Evolutionary conservation across 2,113 vertebrate genomes (phyloP), one percentile per base, ranked within the genome.

Genomic region (Syngnathus scovelli): DNA sequence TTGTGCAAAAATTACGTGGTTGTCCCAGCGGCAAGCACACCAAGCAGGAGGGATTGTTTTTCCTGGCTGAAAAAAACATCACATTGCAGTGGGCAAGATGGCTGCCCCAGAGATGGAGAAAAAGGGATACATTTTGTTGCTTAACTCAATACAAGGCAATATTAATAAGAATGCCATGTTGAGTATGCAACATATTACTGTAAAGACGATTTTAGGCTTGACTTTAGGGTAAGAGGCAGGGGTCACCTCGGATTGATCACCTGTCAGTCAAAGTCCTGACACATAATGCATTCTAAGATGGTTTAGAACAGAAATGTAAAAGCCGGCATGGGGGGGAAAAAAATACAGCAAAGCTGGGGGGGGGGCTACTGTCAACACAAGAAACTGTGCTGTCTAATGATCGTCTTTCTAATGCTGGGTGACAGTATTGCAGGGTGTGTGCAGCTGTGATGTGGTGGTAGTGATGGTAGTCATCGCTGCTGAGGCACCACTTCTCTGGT

Each of bases 401-500:
- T 44, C 41, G 27, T 44, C 13, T 62, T 43, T 27, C 12, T 44
- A 44, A 62, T 15, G 41, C 39, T 12, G 11, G 12, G 13, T 62
- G 61, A 27, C 61, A 62, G 39, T 21, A 41, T 61, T 43, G 59
- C 19, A 39, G 37, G 10, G 58, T 38, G 58, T 38, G 16, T 38
- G 58, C 18, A 43, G 60, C 78, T 72, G 73, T 77, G 66, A 86
- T 75, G 79, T 60, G 78, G 52, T 27, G 9, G n/a, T 54, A 5
- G 3, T 23, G 51, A 10, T 21, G 52, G 52, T 74, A 48, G 68
- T 80, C 72, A 85, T 82, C 83, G 81, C 76, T 82, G 78, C 78
- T 86, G 83, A 85, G 84, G 87, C 87, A 83, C 80, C 74, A 82
- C 81, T 85, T 43, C 70, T 71, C 39, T 38, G 19, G 13, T 69